Percentiles rank a stretch among this genome's conserved stretches.
Conservation (phyloP, 2,113 vertebrate genomes). For the Holacanthus passer region DNA sequence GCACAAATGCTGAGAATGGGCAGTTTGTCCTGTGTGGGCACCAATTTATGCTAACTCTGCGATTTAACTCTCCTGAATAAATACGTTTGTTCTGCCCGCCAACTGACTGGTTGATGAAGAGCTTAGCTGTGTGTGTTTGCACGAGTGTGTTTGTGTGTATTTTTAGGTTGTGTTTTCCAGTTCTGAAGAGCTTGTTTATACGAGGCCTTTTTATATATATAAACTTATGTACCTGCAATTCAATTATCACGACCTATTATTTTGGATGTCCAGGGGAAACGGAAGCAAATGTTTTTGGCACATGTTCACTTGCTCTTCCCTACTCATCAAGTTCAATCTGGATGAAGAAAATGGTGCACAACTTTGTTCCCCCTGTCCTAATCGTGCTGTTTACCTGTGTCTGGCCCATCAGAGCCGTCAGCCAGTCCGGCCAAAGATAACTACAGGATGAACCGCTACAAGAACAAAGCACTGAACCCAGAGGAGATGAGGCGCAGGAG, state of each 20-base stretch:
- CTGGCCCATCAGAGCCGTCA: slow-evolving; percentile 88
- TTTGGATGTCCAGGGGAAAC: slow-evolving; percentile 30
- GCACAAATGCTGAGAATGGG: slow-evolving; percentile 76
- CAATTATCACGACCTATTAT: slow-evolving; percentile 53
- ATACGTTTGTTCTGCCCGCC: slow-evolving; percentile 51
- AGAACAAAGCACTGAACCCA: slow-evolving; percentile 98
- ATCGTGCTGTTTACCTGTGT: neutral
- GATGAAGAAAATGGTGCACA: neutral
- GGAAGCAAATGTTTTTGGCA: slow-evolving; percentile 4
- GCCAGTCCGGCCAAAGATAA: slow-evolving; percentile 95
- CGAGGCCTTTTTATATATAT: slow-evolving; percentile 51
- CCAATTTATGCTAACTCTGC: slow-evolving; percentile 70
- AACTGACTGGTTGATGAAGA: slow-evolving; percentile 51
- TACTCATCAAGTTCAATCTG: neutral
- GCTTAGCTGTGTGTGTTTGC: slow-evolving; percentile 16
- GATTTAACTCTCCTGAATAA: slow-evolving; percentile 70
- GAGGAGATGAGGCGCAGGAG: slow-evolving; percentile 97
- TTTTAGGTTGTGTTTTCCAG: slow-evolving; percentile 52
- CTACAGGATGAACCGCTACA: slow-evolving; percentile 99
- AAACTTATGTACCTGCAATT: slow-evolving; percentile 21
- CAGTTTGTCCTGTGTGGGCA: slow-evolving; percentile 68
- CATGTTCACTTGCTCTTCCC: neutral
- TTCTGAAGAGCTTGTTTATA: slow-evolving; percentile 54
- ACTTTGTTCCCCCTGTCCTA: slow-evolving; percentile 4
- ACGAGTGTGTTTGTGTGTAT: slow-evolving; percentile 27